These are phyloP conservation scores for Pandion haliaetus DNA, from an alignment of 2,113 vertebrate genomes.

Conservation along the genomic window DNA sequence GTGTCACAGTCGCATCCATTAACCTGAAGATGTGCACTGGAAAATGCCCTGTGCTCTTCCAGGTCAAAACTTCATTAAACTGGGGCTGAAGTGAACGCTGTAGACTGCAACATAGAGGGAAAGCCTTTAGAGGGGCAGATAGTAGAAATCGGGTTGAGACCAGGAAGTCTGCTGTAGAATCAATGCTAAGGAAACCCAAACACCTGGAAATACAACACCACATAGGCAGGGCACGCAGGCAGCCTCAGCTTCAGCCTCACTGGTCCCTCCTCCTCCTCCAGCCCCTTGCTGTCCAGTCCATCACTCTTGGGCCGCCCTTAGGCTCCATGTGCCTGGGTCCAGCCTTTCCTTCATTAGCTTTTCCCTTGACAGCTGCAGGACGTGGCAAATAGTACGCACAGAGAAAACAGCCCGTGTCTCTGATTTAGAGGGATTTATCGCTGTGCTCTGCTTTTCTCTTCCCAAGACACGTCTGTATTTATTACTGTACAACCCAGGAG, in stretches of 20 bases:
- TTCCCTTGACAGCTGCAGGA: background rate
- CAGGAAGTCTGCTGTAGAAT: background rate
- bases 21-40: too few relatives aligned
- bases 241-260: background rate
- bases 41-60: background rate
- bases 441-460: background rate
- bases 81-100: background rate
- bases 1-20: accelerated
- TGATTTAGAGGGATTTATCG: background rate
- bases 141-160: background rate
- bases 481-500: background rate
- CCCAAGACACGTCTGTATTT: background rate
- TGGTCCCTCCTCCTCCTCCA: background rate
- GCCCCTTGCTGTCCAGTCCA: background rate
- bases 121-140: background rate
- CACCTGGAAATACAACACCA: background rate
- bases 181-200: background rate
- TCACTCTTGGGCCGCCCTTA: background rate
- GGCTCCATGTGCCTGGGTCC: background rate
- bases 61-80: background rate
- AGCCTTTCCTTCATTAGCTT: background rate
- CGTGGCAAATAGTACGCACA: background rate
- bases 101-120: background rate
- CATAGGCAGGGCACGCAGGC: background rate
- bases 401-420: background rate